These are phyloP conservation scores for Amblyteles armatorius DNA, from an alignment of 2,888 invertebrate genomes.

Conservation along the genomic window DNA sequence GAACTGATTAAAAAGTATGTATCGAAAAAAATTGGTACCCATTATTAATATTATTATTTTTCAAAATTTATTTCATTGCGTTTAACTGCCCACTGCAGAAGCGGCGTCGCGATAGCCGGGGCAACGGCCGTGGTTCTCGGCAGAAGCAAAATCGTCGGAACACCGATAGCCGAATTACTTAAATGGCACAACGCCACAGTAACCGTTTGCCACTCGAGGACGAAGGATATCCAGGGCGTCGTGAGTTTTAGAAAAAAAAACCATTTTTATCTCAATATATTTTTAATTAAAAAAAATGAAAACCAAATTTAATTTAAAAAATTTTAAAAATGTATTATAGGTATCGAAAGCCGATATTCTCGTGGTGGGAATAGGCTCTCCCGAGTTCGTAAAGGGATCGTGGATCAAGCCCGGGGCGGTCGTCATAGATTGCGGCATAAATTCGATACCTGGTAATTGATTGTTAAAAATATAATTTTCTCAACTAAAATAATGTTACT, in stretches of 20 bases:
- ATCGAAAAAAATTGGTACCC: slow-evolving; percentile 10
- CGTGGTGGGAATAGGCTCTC: slow-evolving; percentile 97
- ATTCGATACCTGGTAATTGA: slow-evolving; percentile 92
- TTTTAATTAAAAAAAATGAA: not conserved
- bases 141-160: slow-evolving; percentile 98
- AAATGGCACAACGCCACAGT: slow-evolving; percentile 99
- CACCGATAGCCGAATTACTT: slow-evolving; percentile 96
- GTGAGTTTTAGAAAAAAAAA: slow-evolving; percentile 84
- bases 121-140: slow-evolving; percentile 97
- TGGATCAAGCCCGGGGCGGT: slow-evolving; percentile 99
- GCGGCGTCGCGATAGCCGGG: slow-evolving; percentile 92
- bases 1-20: slow-evolving; percentile 92
- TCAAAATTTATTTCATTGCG: slow-evolving; percentile 22
- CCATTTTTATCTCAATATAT: not conserved
- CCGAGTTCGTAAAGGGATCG: slow-evolving; percentile 95
- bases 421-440: slow-evolving; percentile 99
- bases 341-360: slow-evolving; percentile 95
- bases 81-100: slow-evolving; percentile 81
- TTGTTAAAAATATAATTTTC: not conserved
- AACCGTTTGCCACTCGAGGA: slow-evolving; percentile 98
- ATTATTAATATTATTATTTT: slow-evolving; percentile 20
- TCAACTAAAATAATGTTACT: not conserved
- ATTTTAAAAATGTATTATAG: slow-evolving; percentile 80
- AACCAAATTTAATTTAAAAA: not conserved
- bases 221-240: slow-evolving; percentile 91